Base-by-base conservation (phyloP, 1,140 invertebrate species). In the Antheraea mylitta region DNA sequence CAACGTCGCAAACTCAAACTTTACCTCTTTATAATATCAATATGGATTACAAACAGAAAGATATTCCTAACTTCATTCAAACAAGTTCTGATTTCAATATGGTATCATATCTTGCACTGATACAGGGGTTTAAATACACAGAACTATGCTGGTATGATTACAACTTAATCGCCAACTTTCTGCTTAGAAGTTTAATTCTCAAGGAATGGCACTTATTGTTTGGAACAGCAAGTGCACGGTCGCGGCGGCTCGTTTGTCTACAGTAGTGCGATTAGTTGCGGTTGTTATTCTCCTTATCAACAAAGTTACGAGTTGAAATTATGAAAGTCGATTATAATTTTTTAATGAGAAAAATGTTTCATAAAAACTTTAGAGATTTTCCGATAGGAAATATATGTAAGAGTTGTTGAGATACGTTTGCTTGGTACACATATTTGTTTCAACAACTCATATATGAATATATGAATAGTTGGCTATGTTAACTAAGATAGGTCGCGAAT, bases 161-260 rank as follows among this genome's bases (percentile, higher is more conserved):
- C 81, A 80, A 82, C 81, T 87, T 85, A 82, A 87, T 87, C 79
- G 72, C 76, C 66, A 82, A 85, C 71, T 77, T 75, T 19, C 60
- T 37, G 72, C 75, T 79, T 73, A 75, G 74, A 75, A 82, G 74
- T 80, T 78, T 76, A 67, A 77, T 83, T 74, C 75, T 76, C 76
- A 78, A 76, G 72, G 72, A 78, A 76, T 75, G 73, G 69, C 38
- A 65, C 30, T 65, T 65, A 45, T 65, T 62, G 61, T 62, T 62
- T 71, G 62, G 69, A 71, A 74, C 22, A 19, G 58, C n/a, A 60
- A 30, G 18, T 53, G 65, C 22, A 62, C 22, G 58, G 53, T 16
- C 22, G 36, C 22, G 58, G 53, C 22, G 38, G 45, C 19, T 36
- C 42, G 65, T 66, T 66, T 59, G 65, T 58, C 45, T 53, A 53